These are phyloP conservation scores for Amphiprion percula DNA, from an alignment of 2,113 vertebrate species.

Conservation along the genomic window DNA sequence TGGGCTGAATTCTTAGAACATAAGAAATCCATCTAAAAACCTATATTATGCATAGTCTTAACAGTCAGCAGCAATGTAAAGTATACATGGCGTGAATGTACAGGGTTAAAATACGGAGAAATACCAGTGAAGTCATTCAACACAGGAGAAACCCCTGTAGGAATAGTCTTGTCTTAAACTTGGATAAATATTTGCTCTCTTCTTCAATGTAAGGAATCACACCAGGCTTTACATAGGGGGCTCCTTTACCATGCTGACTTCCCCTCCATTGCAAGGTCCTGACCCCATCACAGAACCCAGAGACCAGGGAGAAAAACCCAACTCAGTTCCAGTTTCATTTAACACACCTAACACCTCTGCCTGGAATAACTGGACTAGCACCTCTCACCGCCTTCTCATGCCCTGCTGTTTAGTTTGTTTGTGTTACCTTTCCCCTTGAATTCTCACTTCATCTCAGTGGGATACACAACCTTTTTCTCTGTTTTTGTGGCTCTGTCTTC, in stretches of 20 bases:
- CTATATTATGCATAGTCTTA: too few relatives aligned
- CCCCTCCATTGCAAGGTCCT: constrained; percentile 62
- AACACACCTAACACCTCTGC: constrained; percentile 73
- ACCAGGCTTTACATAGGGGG: constrained; percentile 42
- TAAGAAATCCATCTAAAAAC: not conserved
- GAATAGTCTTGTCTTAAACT: constrained; percentile 25
- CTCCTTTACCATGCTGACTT: constrained; percentile 58
- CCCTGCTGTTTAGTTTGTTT: constrained; percentile 75
- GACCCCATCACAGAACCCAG: constrained; percentile 74
- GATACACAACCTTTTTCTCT: constrained; percentile 26
- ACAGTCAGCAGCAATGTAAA: not conserved
- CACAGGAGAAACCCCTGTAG: constrained; percentile 4
- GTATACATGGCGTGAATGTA: not conserved
- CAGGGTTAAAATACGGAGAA: constrained; percentile 9
- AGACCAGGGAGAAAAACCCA: constrained; percentile 61
- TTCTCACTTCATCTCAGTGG: constrained; percentile 65
- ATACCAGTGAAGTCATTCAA: not conserved
- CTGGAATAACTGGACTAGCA: constrained; percentile 75
- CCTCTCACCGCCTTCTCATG: constrained; percentile 57
- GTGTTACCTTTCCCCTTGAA: constrained; percentile 74
- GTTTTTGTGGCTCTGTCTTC: constrained; percentile 19
- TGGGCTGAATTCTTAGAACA: not conserved
- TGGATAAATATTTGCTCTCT: constrained; percentile 56
- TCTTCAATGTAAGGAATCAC: constrained; percentile 55
- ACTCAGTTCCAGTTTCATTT: constrained; percentile 75